phyloP scores from a whole-genome alignment of 2,797 vertebrate species.

The Ctenosaura bakeri region DNA sequence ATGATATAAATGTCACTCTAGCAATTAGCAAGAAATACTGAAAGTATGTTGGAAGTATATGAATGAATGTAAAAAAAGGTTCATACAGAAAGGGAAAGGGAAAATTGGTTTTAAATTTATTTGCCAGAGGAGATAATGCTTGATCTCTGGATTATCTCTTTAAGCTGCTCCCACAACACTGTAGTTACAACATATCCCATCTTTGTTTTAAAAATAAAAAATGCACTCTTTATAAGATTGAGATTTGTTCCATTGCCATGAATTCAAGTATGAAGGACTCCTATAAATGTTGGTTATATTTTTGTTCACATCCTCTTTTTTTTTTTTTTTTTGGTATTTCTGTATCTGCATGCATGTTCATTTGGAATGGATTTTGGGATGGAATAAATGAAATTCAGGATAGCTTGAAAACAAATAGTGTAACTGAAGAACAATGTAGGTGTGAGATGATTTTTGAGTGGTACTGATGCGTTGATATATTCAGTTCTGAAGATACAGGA shows the following conservation, averaged over 20 bases:
- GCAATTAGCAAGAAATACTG: not conserved
- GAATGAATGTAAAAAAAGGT: not conserved
- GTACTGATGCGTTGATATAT: not conserved
- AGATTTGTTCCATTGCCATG: not conserved
- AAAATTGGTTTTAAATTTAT: not conserved
- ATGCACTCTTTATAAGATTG: not conserved
- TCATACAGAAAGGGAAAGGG: not conserved
- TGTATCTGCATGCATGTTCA: not conserved
- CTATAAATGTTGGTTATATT: not conserved
- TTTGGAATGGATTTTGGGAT: not conserved
- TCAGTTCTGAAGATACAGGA: not conserved
- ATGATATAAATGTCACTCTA: constrained; percentile 15
- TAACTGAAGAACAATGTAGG: not conserved
- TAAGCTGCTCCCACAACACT: not conserved
- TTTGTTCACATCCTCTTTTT: not conserved
- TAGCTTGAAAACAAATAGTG: not conserved
- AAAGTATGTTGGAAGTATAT: not conserved
- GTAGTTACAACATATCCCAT: not conserved
- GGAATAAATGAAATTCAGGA: not conserved
- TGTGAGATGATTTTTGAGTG: not conserved
- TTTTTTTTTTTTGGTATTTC: not conserved
- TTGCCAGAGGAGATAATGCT: not conserved
- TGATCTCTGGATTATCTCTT: not conserved
- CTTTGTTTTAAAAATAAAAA: not conserved
- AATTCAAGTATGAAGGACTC: not conserved